phyloP scores from a whole-genome alignment of 2,797 vertebrate species.

The Takifugu rubripes region DNA sequence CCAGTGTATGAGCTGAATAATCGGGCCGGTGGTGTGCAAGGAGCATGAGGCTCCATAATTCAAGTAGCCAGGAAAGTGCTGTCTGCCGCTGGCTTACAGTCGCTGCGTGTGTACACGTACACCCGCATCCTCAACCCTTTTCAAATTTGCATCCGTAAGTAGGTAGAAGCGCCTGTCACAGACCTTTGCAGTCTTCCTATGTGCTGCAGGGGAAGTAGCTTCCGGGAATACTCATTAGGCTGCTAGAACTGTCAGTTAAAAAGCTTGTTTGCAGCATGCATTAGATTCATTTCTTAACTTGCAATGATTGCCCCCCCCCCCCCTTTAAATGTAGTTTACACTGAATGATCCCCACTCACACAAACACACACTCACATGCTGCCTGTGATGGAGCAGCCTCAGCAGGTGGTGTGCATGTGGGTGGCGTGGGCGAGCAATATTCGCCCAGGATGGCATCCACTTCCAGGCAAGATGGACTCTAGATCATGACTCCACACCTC shows the following conservation, averaged over 20 bases:
- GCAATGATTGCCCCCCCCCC: constrained; percentile 4
- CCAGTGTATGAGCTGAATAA: constrained; percentile 32
- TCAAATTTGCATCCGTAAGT: constrained; percentile 53
- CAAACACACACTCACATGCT: constrained; percentile 26
- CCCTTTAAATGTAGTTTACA: constrained; percentile 17
- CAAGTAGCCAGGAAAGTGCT: constrained; percentile 17
- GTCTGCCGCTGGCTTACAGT: constrained; percentile 20
- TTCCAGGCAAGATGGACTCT: constrained; percentile 51
- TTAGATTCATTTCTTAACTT: background rate
- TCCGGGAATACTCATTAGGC: constrained; percentile 9
- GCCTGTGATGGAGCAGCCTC: constrained; percentile 38
- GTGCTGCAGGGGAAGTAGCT: constrained; percentile 15
- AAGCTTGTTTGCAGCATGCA: constrained; percentile 1
- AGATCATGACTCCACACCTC: constrained; percentile 48
- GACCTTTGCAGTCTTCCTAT: constrained; percentile 8
- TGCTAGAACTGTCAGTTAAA: constrained; percentile 11
- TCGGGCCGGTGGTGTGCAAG: constrained; percentile 22
- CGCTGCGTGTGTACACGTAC: constrained; percentile 11
- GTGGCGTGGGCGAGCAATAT: constrained; percentile 57
- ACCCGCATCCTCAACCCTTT: background rate
- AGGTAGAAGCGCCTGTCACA: constrained; percentile 30
- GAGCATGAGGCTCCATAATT: constrained; percentile 32
- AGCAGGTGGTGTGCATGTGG: constrained; percentile 61
- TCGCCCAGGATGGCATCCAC: constrained; percentile 55
- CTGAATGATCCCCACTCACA: constrained; percentile 15